Percentiles rank a stretch among this genome's conserved stretches.
These are phyloP conservation scores for Agraylea sexmaculata DNA, from an alignment of 1,140 invertebrate species.

Conservation along the genomic window DNA sequence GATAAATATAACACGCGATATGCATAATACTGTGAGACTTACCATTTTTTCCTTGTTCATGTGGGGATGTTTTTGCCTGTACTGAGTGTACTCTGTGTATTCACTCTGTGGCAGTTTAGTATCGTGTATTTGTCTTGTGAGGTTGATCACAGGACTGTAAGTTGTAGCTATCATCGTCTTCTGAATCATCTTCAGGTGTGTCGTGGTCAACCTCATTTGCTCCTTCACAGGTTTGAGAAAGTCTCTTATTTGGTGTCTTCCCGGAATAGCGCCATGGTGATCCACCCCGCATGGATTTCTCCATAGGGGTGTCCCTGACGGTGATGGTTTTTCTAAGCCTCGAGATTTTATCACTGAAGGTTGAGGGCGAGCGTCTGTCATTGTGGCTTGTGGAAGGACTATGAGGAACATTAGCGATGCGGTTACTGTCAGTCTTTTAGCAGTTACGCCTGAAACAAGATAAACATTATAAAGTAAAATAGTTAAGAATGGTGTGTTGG, in stretches of 20 bases:
- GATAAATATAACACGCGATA: too few species aligned
- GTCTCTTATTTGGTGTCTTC: background rate
- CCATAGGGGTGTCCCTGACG: too few species aligned
- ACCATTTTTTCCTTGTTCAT: conserved; percentile 5
- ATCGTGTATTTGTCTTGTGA: conserved; percentile 5
- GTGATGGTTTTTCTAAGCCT: too few species aligned
- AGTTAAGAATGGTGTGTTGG: too few species aligned
- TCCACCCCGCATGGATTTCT: conserved; percentile 10
- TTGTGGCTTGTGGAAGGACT: background rate
- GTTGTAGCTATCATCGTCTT: background rate
- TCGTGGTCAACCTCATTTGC: background rate
- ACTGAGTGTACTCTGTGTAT: background rate
- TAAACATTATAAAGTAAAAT: too few species aligned
- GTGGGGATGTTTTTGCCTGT: background rate
- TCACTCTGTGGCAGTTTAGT: background rate
- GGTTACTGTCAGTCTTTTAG: too few species aligned
- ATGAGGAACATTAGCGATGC: too few species aligned
- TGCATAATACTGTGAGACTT: too few species aligned
- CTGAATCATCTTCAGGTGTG: conserved; percentile 2
- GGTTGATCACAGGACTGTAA: conserved; percentile 5
- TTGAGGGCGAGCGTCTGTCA: background rate
- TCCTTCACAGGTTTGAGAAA: background rate
- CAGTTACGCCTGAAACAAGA: too few species aligned
- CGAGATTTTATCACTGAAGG: background rate
- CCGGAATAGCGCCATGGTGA: background rate